phyloP scores from a whole-genome alignment of 2,113 vertebrate genomes.

The Xenopus laevis region DNA sequence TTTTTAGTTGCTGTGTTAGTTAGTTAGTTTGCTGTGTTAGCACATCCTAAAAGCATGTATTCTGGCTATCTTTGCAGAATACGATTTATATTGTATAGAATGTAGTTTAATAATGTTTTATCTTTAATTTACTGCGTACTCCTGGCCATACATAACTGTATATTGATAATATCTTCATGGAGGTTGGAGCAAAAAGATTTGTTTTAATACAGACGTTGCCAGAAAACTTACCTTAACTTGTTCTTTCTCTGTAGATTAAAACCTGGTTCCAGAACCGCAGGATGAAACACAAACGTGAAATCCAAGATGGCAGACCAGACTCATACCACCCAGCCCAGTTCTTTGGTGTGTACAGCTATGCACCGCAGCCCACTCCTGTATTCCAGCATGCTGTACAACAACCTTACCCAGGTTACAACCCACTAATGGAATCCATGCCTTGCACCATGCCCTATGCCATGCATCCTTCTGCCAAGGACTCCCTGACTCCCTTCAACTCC shows the following conservation, averaged over 20 bases:
- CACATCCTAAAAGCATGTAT: too few relatives aligned
- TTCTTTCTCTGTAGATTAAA: constrained; percentile 66
- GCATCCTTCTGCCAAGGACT: constrained; percentile 38
- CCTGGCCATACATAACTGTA: too few relatives aligned
- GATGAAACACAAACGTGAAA: constrained; percentile 76
- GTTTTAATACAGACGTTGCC: too few relatives aligned
- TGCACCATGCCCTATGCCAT: constrained; percentile 39
- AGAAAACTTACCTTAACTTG: background rate
- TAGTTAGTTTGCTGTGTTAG: too few relatives aligned
- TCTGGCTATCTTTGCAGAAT: too few relatives aligned
- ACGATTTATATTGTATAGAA: too few relatives aligned
- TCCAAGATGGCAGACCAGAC: too few relatives aligned
- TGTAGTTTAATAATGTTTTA: too few relatives aligned
- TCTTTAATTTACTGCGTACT: too few relatives aligned
- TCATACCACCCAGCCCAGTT: too few relatives aligned
- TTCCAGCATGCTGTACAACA: constrained; percentile 13
- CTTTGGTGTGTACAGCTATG: constrained; percentile 8
- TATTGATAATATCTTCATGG: too few relatives aligned
- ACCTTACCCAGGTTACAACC: constrained; percentile 3
- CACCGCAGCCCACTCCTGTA: constrained; percentile 28
- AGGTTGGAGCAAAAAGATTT: too few relatives aligned
- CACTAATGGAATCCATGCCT: constrained; percentile 22
- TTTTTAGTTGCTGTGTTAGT: background rate
- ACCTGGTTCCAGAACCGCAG: constrained; percentile 81
- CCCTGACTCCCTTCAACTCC: constrained; percentile 24